Conservation (phyloP, 1,140 invertebrate genomes). For the Medauroidea extradentata region DNA sequence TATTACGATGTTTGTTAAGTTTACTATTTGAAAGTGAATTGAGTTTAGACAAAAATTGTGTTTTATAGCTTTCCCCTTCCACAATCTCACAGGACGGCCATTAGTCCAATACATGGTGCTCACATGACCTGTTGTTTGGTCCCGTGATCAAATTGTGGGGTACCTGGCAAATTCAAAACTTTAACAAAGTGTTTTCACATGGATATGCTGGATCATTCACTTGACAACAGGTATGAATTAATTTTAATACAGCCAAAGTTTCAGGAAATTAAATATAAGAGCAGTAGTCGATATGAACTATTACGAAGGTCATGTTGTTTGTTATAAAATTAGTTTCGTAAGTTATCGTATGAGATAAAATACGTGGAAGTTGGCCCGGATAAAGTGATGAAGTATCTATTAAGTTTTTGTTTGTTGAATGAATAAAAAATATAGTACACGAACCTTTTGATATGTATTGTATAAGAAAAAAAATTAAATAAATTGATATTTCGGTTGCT, state of each 20-base stretch:
- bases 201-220: constrained; percentile 22
- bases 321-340: neutral
- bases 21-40: no score
- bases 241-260: no score
- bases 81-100: neutral
- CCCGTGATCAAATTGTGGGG: constrained; percentile 21
- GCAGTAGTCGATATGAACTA: neutral
- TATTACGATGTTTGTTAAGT: no score
- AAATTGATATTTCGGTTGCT: no score
- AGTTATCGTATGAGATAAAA: neutral
- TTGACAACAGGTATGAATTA: constrained; percentile 17
- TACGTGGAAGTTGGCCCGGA: neutral
- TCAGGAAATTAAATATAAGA: neutral
- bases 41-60: no score
- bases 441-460: no score
- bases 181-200: constrained; percentile 13
- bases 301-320: neutral
- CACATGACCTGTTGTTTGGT: constrained; percentile 28
- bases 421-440: no score
- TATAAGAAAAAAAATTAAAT: no score
- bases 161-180: constrained; percentile 28
- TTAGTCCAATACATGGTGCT: constrained; percentile 17
- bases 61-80: no score
- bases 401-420: no score
- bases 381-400: neutral